Percentiles rank a stretch among this genome's conserved stretches.
Evolutionary conservation across 2,797 vertebrate genomes (phyloP).

Genomic region (Cyclura pinguis): DNA sequence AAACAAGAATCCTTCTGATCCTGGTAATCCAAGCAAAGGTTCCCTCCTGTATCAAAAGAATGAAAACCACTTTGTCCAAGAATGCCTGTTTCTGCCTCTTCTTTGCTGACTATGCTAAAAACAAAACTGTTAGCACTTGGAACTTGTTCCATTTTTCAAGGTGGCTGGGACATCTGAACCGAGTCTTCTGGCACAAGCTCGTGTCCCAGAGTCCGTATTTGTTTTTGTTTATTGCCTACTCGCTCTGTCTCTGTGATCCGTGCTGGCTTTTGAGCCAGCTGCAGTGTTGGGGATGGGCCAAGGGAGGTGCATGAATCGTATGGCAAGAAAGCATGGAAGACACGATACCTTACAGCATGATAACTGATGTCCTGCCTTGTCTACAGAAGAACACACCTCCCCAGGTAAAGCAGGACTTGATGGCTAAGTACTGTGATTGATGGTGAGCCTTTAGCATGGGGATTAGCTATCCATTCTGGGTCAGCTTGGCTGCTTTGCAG

Average conservation of each 20-base stretch:
- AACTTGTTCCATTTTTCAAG: background rate
- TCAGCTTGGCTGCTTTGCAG: background rate
- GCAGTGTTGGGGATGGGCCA: background rate
- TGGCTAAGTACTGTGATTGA: constrained; percentile 17
- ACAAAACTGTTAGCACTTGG: background rate
- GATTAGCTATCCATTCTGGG: constrained; percentile 37
- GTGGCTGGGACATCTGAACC: background rate
- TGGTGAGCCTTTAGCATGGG: background rate
- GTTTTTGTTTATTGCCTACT: background rate
- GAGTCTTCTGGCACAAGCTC: background rate
- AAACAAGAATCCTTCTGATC: background rate
- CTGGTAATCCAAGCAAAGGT: background rate
- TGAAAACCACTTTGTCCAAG: background rate
- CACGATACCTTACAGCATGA: background rate
- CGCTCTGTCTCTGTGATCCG: background rate
- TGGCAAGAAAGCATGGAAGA: background rate
- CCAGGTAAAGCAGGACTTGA: background rate
- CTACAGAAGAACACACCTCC: background rate
- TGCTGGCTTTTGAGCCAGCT: background rate
- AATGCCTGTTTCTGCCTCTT: background rate
- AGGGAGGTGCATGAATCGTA: background rate
- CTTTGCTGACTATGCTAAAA: constrained; percentile 8
- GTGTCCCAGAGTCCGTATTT: background rate
- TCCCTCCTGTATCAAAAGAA: background rate
- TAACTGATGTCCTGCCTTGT: background rate